Base-by-base conservation (phyloP, 1,140 invertebrate species). In the Sipha flava region DNA sequence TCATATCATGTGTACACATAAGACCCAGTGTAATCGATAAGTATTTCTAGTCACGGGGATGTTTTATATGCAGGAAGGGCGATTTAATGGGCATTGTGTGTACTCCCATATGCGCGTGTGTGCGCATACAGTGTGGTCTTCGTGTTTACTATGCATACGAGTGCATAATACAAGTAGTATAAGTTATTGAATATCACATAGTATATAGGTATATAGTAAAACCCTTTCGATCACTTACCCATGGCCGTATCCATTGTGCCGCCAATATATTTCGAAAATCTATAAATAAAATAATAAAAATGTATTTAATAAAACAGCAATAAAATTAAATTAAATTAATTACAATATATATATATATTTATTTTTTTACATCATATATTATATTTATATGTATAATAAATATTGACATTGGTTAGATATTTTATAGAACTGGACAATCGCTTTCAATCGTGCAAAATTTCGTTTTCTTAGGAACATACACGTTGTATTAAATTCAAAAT, bases 31-130 rank as follows among this genome's bases (percentile, higher is more conserved):
- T 45, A 70, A 70, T 70, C 66, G 66, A 70, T 70, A 70, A 70
- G 66, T 70, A 70, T 70, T 70, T 70, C 66, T 47, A 70, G 66
- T 70, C 66, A 70, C 66, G 66, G 66, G 66, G 66, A 45, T 70
- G 66, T 70, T 70, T 70, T 70, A n/a, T 70, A 70, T 70, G 66
- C 66, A 70, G 66, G 66, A 70, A 47, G 40, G 40, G 66, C 66
- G 16, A 70, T 47, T 45, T 70, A n/a, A 47, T 47, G 66, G 66
- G 40, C 66, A 70, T 70, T 70, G 66, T 70, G 66, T 70, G 62
- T n/a, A n/a, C n/a, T 18, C 31, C 31, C 59, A 12, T n/a, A 29
- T 3, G 66, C 37, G 66, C 40, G 64, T 43, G 59, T n/a, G 31
- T 37, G 31, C 14, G 18, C 6, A 57, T n/a, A 40, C 12, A 23